Evolutionary conservation across 1,140 invertebrate species (phyloP).

Genomic region (Neomicropteryx cornuta): DNA sequence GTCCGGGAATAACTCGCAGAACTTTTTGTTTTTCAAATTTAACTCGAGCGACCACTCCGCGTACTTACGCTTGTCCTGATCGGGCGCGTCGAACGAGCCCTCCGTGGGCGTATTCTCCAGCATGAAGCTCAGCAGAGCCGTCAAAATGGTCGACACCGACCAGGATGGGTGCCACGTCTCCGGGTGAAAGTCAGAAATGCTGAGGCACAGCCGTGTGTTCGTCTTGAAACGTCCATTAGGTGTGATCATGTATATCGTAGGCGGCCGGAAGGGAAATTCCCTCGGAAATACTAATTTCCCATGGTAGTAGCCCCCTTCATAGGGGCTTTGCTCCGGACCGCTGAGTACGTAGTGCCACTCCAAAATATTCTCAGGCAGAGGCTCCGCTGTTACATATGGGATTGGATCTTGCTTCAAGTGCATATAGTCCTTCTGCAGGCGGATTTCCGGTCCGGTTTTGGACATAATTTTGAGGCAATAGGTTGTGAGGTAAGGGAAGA

Average conservation of each 20-base stretch:
- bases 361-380: slow-evolving; percentile 87
- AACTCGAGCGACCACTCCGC: slow-evolving; percentile 81
- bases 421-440: slow-evolving; percentile 92
- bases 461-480: too few relatives aligned
- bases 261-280: slow-evolving; percentile 97
- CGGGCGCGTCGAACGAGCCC: slow-evolving; percentile 87
- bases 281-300: slow-evolving; percentile 93
- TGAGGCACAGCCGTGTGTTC: slow-evolving; percentile 88
- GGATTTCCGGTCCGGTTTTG: slow-evolving; percentile 65
- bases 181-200: slow-evolving; percentile 96
- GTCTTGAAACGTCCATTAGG: slow-evolving; percentile 90
- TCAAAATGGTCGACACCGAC: slow-evolving; percentile 94
- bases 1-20: slow-evolving; percentile 87
- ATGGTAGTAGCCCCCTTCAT: slow-evolving; percentile 93
- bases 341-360: slow-evolving; percentile 96
- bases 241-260: slow-evolving; percentile 96
- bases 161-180: slow-evolving; percentile 98
- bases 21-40: slow-evolving; percentile 84
- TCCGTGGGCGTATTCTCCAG: slow-evolving; percentile 90
- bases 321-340: slow-evolving; percentile 86
- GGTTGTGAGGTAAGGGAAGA: too few relatives aligned
- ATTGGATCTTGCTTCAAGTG: slow-evolving; percentile 91
- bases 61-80: slow-evolving; percentile 77
- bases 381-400: slow-evolving; percentile 90
- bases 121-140: slow-evolving; percentile 88